These are phyloP conservation scores for Cardinalis cardinalis DNA, from an alignment of 2,113 vertebrate species.

Conservation along the genomic window DNA sequence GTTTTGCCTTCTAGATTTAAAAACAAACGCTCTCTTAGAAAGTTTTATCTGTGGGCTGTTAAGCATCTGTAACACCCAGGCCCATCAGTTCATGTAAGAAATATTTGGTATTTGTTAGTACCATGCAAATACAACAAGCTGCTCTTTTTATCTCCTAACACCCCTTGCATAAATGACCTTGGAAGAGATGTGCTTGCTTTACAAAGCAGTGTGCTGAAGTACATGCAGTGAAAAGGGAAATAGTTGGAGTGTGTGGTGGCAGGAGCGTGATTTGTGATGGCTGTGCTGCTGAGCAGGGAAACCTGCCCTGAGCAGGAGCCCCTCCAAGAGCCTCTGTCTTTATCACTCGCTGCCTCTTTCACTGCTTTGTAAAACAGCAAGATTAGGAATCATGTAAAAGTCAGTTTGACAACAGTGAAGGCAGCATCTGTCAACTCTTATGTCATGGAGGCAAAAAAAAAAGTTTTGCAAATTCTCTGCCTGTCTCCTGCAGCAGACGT, in stretches of 20 bases:
- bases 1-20: not conserved
- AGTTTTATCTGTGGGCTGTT: not conserved
- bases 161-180: not conserved
- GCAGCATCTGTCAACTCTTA: not conserved
- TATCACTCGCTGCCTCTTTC: not conserved
- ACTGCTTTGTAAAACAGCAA: not conserved
- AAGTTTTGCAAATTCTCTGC: not conserved
- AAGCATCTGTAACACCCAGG: not conserved
- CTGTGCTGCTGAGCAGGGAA: not conserved
- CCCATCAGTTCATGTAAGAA: not conserved
- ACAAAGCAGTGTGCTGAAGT: not conserved
- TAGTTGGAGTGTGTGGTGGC: not conserved
- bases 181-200: not conserved
- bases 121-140: not conserved
- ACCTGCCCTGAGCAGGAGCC: not conserved
- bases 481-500: not conserved
- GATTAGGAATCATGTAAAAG: not conserved
- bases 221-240: not conserved
- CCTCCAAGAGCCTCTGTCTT: not conserved
- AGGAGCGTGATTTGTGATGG: not conserved
- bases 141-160: not conserved
- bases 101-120: not conserved
- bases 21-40: not conserved
- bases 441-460: not conserved
- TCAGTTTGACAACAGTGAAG: not conserved